Evolutionary conservation across 2,888 invertebrate genomes (phyloP).

Genomic region (Rambutsinella grinnellia): DNA sequence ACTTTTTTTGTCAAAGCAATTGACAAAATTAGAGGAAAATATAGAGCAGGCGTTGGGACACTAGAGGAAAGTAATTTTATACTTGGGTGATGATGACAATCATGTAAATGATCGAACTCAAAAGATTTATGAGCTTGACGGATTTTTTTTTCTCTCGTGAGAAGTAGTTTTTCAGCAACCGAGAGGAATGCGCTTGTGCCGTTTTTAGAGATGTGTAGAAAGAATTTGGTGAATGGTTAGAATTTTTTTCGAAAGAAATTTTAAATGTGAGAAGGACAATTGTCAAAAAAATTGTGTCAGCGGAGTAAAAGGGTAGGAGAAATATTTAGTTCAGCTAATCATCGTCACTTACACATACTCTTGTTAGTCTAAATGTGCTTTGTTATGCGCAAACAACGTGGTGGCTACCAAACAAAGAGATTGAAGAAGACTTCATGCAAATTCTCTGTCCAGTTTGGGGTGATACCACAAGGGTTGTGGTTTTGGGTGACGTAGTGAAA

Average conservation of each 20-base stretch:
- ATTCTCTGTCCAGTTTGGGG: neutral
- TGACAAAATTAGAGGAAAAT: neutral
- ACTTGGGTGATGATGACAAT: neutral
- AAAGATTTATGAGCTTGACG: too few species aligned
- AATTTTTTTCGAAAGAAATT: neutral
- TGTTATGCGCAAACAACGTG: neutral
- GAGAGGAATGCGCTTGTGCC: too few species aligned
- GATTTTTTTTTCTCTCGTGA: too few species aligned
- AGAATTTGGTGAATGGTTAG: neutral
- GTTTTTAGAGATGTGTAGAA: neutral
- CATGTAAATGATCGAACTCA: too few species aligned
- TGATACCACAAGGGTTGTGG: constrained; percentile 5
- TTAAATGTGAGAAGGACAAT: neutral
- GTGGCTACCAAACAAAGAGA: neutral
- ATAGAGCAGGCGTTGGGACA: neutral
- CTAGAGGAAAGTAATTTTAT: neutral
- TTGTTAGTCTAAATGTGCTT: neutral
- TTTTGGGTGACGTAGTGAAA: constrained; percentile 4
- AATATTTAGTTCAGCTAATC: neutral
- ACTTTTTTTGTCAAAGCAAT: neutral
- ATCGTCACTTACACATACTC: too few species aligned
- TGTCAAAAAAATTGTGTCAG: neutral
- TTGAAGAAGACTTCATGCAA: neutral
- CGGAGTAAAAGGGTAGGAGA: neutral
- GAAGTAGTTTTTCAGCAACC: too few species aligned